Conservation (phyloP, 2,797 vertebrate species). For the Eremophila alpestris region DNA sequence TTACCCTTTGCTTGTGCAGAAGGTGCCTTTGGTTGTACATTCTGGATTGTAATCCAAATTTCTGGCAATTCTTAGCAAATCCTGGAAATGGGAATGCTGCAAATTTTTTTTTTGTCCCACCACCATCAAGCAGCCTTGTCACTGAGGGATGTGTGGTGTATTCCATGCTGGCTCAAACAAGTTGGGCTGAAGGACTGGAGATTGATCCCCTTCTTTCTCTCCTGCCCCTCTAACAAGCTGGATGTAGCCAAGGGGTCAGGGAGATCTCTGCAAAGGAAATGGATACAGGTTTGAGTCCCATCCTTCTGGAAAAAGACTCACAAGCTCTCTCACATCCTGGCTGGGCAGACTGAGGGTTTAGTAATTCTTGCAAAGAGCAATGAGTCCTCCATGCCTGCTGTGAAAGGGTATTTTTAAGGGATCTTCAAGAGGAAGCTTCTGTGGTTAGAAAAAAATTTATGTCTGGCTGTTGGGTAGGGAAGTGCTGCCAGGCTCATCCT, state of each 20-base stretch:
- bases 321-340: not conserved
- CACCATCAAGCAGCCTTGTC: not conserved
- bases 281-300: not conserved
- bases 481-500: not conserved
- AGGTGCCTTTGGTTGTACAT: not conserved
- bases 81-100: not conserved
- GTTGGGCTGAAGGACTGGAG: not conserved
- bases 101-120: not conserved
- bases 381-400: not conserved
- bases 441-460: not conserved
- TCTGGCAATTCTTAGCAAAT: not conserved
- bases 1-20: not conserved
- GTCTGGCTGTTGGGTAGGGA: not conserved
- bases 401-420: not conserved
- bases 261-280: not conserved
- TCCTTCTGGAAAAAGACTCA: not conserved
- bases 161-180: not conserved
- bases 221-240: not conserved
- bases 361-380: not conserved
- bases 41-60: not conserved
- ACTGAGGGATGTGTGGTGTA: fast-evolving
- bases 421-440: not conserved
- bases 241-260: not conserved
- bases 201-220: not conserved
- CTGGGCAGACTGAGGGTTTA: not conserved